Base-by-base conservation (phyloP, 1,140 invertebrate species). In the Neodiprion lecontei region DNA sequence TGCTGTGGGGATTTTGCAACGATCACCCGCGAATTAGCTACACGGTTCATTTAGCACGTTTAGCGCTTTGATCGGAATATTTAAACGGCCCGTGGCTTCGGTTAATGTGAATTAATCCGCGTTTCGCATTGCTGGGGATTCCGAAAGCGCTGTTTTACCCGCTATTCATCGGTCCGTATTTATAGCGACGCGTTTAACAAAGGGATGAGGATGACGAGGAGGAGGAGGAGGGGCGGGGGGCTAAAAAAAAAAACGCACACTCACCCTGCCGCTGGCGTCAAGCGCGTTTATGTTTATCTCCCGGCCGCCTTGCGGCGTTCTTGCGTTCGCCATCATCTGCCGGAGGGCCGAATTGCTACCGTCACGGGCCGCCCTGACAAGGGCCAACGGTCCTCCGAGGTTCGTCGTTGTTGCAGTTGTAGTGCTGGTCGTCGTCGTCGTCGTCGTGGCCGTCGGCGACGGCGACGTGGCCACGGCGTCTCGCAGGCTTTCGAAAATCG, bases 251-350 rank as follows among this genome's bases (percentile, higher is more conserved):
- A 12, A 61, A 8, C 3, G 4, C n/a, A 47, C 21, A 72, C 84
- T 87, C 72, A 89, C 88, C 77, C 88, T 81, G 69, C 88, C 88
- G 75, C 87, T 89, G 67, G 79, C 77, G 67, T 89, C 88, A 9
- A 78, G 77, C 48, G 85, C 76, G 74, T 89, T 88, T n/a, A 89
- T 78, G 67, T 88, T 85, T 69, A 85, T 76, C 11, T 61, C 53
- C 53, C 53, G 14, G 14, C 81, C 74, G 1, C 78, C 78, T 9
- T 83, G 67, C 49, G 81, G 77, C 68, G 82, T 83, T 47, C 82
- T 77, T 1, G 81, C 80, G 4, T 80, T 80, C 0, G 76, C 73
- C 21, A 88, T 77, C 8, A 88, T 81, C 49, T 81, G 80, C 12
- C 78, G 82, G 28, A 88, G 72, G 17, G 80, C 72, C 0, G 80